phyloP scores from a whole-genome alignment of 2,113 vertebrate genomes.

The Callorhinus ursinus region DNA sequence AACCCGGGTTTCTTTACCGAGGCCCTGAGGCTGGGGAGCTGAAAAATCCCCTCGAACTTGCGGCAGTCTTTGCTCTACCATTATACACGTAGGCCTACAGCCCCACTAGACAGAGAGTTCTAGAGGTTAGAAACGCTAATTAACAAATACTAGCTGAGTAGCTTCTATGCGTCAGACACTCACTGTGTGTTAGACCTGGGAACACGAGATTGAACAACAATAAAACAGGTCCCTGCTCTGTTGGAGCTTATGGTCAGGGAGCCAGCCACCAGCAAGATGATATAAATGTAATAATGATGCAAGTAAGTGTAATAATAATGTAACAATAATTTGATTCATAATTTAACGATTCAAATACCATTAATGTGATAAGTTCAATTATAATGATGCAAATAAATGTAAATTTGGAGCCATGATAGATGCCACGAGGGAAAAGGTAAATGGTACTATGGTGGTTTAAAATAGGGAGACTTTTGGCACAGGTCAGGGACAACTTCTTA shows the following conservation, averaged over 20 bases:
- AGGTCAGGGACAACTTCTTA: not conserved
- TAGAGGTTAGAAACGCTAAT: not conserved
- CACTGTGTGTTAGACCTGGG: not conserved
- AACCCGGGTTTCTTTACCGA: not conserved
- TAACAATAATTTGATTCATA: not conserved
- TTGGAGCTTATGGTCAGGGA: not conserved
- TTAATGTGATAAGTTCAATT: not conserved
- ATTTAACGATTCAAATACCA: not conserved
- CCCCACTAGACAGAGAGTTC: not conserved
- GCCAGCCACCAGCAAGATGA: not conserved
- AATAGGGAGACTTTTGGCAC: not conserved
- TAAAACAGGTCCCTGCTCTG: not conserved
- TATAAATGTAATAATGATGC: not conserved
- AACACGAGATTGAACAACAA: not conserved
- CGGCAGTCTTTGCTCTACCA: not conserved
- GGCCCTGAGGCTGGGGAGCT: not conserved
- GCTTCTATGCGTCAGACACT: not conserved
- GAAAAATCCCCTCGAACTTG: not conserved
- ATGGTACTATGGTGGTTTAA: not conserved
- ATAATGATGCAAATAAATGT: not conserved
- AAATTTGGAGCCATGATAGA: not conserved
- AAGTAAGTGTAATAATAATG: not conserved
- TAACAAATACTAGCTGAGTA: not conserved
- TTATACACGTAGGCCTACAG: not conserved
- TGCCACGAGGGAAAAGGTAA: not conserved